phyloP scores from a whole-genome alignment of 2,888 invertebrate genomes.

The Gymnosoma rotundatum region DNA sequence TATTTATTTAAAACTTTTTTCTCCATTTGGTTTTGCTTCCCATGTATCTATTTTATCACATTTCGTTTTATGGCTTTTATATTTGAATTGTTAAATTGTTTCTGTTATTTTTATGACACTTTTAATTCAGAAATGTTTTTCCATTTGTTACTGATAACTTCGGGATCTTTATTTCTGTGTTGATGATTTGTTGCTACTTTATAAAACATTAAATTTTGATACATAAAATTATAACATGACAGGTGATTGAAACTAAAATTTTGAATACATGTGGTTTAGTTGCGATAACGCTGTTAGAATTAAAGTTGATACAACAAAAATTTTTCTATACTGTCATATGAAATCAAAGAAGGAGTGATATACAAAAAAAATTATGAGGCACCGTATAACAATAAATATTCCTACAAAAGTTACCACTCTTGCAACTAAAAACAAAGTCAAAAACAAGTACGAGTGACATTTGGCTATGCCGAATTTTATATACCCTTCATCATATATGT shows the following conservation, averaged over 20 bases:
- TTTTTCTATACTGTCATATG: too few species aligned
- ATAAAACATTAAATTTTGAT: constrained; percentile 32
- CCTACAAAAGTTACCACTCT: too few species aligned
- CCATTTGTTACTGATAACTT: constrained; percentile 29
- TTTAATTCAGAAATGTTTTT: constrained; percentile 49
- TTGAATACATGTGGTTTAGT: too few species aligned
- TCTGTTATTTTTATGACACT: constrained; percentile 52
- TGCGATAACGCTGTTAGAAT: too few species aligned
- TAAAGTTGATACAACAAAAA: too few species aligned
- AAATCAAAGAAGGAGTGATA: too few species aligned
- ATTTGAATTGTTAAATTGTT: constrained; percentile 51
- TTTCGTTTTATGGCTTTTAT: background rate
- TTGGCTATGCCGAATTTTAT: too few species aligned
- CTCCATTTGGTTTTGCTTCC: background rate
- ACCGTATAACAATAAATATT: too few species aligned
- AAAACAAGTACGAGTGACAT: too few species aligned
- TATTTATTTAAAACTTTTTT: constrained; percentile 50
- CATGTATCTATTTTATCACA: background rate
- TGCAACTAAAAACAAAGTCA: too few species aligned
- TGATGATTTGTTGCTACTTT: background rate
- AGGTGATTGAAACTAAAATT: constrained; percentile 1
- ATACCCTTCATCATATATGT: too few species aligned
- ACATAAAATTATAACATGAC: constrained; percentile 39
- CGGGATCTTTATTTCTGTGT: constrained; percentile 22
- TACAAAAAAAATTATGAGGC: too few species aligned